Base-by-base conservation (phyloP, 2,113 vertebrate species). In the Larimichthys polyactis region DNA sequence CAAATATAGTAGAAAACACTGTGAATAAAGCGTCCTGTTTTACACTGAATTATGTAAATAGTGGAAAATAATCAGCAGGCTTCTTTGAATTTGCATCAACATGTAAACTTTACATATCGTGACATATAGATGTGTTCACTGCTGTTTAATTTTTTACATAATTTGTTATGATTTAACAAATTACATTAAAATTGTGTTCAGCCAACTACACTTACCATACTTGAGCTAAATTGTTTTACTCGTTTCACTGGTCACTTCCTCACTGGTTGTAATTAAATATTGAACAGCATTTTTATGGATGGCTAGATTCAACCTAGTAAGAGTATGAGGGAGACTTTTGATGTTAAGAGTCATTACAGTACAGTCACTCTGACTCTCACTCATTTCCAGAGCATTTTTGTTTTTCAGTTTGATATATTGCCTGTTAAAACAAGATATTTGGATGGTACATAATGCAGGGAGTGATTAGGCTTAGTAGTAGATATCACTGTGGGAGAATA, bases 261-360 rank as follows among this genome's bases (percentile, higher is more conserved):
- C 24, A 43, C 57, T 71, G 69, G 60, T 48, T 71, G 73, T 88
- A 86, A 91, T 92, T 89, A 90, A 88, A 91, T 86, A 87, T 89
- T 90, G 82, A 90, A 62, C 75, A 84, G 58, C 62, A 74, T 84
- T 92, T 87, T 82, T 77, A 76, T 65, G 82, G 82, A 82, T 71
- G 81, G 66, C 64, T 81, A 66, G 52, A 83, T 20, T 79, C 64
- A 72, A 67, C 64, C 66, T 22, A 69, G 74, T 55, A 43, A 67
- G 46, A 16, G 57, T 20, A 29, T 72, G 63, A 84, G 49, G 73
- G 58, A 65, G n/a, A 54, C 69, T 72, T 67, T 69, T 57, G 58
- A 71, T 46, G 12, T 14, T 14, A 46, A 46, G 55, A 54, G 22
- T 62, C 58, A 40, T 71, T 63, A 62, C 16, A 55, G 71, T 15